Evolutionary conservation across 2,888 invertebrate genomes (phyloP), one percentile per base, ranked within the genome.

Genomic region (Candidula unifasciata): DNA sequence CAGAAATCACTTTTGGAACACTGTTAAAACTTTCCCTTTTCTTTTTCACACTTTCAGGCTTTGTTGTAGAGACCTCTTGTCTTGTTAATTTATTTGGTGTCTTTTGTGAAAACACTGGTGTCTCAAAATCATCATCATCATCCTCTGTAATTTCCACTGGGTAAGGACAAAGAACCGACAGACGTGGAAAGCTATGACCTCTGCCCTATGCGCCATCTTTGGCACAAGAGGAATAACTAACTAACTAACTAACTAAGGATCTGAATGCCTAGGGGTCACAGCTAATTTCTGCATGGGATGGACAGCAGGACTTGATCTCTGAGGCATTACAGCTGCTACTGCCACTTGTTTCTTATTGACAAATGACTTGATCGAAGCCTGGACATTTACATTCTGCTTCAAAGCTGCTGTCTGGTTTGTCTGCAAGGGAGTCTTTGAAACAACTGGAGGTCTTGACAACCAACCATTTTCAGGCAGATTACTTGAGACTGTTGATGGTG

Each of bases 241-340:
- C n/a, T n/a, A n/a, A n/a, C n/a, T n/a, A n/a, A n/a, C n/a, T n/a
- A n/a, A n/a, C n/a, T n/a, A n/a, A 66, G 30, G n/a, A 35, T 60
- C 35, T 27, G 27, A 6, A 37, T 37, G 30, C n/a, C 33, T 71
- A 3, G 54, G 52, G 18, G 69, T 33, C 21, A n/a, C n/a, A n/a
- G 21, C 21, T 18, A 24, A 21, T n/a, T 30, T 57, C 44, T 66
- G 64, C 8, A 27, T 10, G 0, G 77, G 54, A 18, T 30, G 33
- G 33, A 30, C 52, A 52, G 18, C 71, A 24, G 21, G 21, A 37
- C 18, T 33, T 71, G 79, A 85, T 89, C 90, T 89, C 24, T 91
- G 91, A 35, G 91, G 91, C n/a, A 89, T 88, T 24, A 91, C 89
- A 33, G 91, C 89, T 71, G 91, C 91, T 10, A 91, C 89, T 44